Evolutionary conservation across 2,797 vertebrate species (phyloP).

Genomic region (Tapera naevia): DNA sequence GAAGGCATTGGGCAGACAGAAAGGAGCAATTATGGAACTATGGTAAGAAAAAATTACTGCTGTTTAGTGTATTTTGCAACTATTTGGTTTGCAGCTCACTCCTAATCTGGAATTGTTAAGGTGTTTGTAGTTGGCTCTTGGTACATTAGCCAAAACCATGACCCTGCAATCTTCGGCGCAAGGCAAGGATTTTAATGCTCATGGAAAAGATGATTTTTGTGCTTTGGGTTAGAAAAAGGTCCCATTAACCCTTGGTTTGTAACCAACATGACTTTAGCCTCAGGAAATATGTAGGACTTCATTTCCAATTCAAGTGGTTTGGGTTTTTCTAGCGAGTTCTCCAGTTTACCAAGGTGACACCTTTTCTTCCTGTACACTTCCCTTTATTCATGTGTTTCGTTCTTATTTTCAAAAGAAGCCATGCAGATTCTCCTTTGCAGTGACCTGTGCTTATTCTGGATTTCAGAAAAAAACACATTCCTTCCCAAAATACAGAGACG

Average conservation of each 20-base stretch:
- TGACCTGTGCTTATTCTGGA: not conserved
- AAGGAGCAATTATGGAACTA: constrained; percentile 80
- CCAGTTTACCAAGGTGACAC: not conserved
- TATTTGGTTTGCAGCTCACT: not conserved
- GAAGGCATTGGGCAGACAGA: constrained; percentile 85
- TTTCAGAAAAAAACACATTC: not conserved
- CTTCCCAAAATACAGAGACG: not conserved
- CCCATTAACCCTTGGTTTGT: not conserved
- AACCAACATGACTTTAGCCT: not conserved
- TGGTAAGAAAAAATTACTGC: constrained; percentile 79
- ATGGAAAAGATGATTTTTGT: not conserved
- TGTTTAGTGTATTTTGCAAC: not conserved
- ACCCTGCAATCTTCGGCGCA: not conserved
- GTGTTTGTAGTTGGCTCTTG: not conserved
- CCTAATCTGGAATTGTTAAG: not conserved
- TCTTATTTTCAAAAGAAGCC: not conserved
- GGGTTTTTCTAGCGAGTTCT: not conserved
- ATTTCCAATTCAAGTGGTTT: not conserved
- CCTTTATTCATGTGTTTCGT: not conserved
- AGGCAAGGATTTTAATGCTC: not conserved
- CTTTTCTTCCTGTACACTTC: not conserved
- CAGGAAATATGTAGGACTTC: not conserved
- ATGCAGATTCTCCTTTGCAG: not conserved
- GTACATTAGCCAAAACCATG: not conserved
- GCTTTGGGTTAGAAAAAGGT: not conserved